A percentile compares a stretch with the other conserved stretches of the same genome.
These are phyloP conservation scores for Molossus molossus DNA, from an alignment of 2,797 vertebrate genomes.

Conservation along the genomic window DNA sequence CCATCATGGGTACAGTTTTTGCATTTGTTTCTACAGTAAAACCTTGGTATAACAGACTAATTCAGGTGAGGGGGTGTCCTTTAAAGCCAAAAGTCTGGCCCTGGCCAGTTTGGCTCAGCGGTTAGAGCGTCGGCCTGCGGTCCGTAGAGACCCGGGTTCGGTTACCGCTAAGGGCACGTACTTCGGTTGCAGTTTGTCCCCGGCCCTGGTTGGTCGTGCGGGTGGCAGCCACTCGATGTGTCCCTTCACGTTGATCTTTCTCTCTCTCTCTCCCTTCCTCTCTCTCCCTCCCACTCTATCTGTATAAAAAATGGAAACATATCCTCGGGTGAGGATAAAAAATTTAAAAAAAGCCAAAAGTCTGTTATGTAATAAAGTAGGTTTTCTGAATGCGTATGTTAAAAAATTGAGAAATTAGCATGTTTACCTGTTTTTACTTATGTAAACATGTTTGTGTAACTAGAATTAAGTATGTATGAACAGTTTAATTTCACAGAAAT, in stretches of 20 bases:
- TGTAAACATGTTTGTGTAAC: neutral
- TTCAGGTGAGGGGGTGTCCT: neutral
- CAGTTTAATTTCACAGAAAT: neutral
- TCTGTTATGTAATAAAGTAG: neutral
- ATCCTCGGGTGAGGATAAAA: too few relatives aligned
- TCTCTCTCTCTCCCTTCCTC: too few relatives aligned
- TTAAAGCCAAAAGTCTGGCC: neutral
- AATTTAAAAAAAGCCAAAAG: neutral
- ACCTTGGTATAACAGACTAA: neutral
- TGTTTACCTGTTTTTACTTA: neutral
- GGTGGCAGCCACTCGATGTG: too few relatives aligned
- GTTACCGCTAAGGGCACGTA: too few relatives aligned
- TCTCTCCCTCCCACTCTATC: too few relatives aligned
- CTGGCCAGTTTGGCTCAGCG: too few relatives aligned
- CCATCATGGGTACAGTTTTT: conserved; percentile 29
- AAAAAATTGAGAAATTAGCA: neutral
- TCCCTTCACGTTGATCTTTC: too few relatives aligned
- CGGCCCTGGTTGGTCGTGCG: too few relatives aligned
- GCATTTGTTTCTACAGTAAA: conserved; percentile 59
- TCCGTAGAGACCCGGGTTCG: too few relatives aligned
- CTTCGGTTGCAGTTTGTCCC: too few relatives aligned
- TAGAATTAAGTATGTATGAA: neutral
- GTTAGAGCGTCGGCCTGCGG: too few relatives aligned
- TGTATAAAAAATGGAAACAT: too few relatives aligned
- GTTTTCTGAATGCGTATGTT: neutral